Conservation (phyloP, 1,140 invertebrate genomes). For the Nautilus pompilius region DNA sequence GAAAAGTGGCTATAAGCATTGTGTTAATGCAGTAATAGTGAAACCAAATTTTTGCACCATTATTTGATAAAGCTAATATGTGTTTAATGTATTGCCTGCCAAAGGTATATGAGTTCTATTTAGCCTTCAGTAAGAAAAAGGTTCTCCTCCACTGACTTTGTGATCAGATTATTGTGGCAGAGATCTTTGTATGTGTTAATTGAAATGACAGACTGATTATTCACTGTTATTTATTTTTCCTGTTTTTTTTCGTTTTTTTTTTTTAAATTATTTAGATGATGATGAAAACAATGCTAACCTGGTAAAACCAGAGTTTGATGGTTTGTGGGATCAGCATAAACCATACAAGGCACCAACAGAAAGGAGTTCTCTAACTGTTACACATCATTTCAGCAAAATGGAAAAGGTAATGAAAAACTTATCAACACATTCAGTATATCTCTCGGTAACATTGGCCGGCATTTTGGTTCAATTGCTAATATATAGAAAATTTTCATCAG, state of each 20-base stretch:
- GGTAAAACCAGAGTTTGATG: conserved; percentile 54
- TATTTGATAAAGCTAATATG: too few relatives aligned
- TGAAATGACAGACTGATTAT: neutral
- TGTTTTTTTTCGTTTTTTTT: too few relatives aligned
- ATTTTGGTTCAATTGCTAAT: neutral
- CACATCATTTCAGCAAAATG: conserved; percentile 48
- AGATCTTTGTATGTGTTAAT: neutral
- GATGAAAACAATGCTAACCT: conserved; percentile 34
- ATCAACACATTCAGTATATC: neutral
- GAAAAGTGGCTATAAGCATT: too few relatives aligned
- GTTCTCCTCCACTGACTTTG: neutral
- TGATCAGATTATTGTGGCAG: neutral
- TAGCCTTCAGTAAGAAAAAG: too few relatives aligned
- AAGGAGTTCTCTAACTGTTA: conserved; percentile 16
- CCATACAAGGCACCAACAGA: conserved; percentile 46
- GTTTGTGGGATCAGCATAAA: conserved; percentile 52
- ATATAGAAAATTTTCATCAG: neutral
- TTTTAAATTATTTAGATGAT: neutral
- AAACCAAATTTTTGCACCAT: too few relatives aligned
- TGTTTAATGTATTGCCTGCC: too few relatives aligned
- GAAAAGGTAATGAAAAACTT: conserved; percentile 35
- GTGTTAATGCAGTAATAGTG: too few relatives aligned
- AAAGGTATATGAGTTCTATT: too few relatives aligned
- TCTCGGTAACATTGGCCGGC: neutral
- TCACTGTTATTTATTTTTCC: conserved; percentile 1